Conservation (phyloP, 2,113 vertebrate species). For the Carollia perspicillata region DNA sequence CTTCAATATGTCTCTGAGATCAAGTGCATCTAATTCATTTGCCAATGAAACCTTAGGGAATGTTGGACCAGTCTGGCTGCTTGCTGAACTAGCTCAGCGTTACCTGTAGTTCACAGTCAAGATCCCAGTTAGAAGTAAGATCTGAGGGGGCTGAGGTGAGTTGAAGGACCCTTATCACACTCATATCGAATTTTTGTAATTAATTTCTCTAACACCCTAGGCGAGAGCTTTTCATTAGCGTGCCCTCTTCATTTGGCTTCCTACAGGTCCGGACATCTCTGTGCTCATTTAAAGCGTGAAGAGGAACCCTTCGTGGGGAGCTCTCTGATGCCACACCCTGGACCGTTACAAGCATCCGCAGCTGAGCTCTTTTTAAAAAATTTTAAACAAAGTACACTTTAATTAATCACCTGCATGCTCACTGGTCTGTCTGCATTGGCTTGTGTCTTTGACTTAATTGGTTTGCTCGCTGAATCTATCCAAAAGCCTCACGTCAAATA, state of each 20-base stretch:
- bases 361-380: not conserved
- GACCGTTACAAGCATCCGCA: not conserved
- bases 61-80: not conserved
- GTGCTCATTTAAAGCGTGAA: not conserved
- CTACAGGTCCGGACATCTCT: not conserved
- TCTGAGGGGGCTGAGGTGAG: not conserved
- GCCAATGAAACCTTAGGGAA: not conserved
- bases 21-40: not conserved
- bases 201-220: not conserved
- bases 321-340: not conserved
- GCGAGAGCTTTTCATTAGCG: not conserved
- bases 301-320: not conserved
- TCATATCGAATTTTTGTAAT: not conserved
- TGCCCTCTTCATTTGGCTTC: not conserved
- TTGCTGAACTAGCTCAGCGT: not conserved
- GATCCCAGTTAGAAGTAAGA: not conserved
- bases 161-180: not conserved
- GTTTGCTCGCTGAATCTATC: not conserved
- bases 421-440: conserved; percentile 8
- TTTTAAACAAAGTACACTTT: conserved; percentile 11
- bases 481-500: not conserved
- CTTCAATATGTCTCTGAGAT: not conserved
- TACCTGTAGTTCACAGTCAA: not conserved
- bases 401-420: conserved; percentile 44
- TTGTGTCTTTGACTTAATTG: conserved; percentile 41